These are phyloP conservation scores for Menidia menidia DNA, from an alignment of 2,797 vertebrate species.

Conservation along the genomic window DNA sequence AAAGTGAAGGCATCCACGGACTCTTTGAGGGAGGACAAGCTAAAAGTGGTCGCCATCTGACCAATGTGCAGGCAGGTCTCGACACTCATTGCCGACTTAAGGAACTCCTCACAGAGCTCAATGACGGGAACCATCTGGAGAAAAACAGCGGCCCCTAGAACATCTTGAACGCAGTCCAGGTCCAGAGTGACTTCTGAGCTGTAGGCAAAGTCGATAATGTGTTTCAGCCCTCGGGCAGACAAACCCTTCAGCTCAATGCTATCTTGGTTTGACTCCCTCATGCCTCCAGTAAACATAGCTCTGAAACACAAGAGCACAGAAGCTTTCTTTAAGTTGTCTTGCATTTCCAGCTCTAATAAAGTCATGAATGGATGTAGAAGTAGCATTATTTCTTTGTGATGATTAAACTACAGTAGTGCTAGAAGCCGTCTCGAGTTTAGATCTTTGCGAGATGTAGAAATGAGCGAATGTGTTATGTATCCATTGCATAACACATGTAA, in stretches of 20 bases:
- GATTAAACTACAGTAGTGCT: not conserved
- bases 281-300: constrained; percentile 98
- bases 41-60: constrained; percentile 98
- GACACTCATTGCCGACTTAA: constrained; percentile 97
- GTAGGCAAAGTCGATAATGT: constrained; percentile 98
- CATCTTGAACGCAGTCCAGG: constrained; percentile 97
- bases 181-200: constrained; percentile 95
- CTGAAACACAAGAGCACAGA: constrained; percentile 76
- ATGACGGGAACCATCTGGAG: constrained; percentile 97
- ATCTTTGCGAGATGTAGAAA: not conserved
- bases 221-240: constrained; percentile 92
- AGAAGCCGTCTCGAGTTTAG: not conserved
- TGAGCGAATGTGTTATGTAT: not conserved
- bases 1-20: constrained; percentile 96
- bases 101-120: constrained; percentile 97
- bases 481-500: constrained; percentile 16
- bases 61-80: constrained; percentile 97
- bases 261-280: constrained; percentile 94
- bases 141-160: constrained; percentile 96
- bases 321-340: constrained; percentile 10
- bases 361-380: not conserved
- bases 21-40: constrained; percentile 92
- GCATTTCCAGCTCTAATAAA: not conserved
- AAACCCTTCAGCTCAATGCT: constrained; percentile 94
- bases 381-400: not conserved